phyloP scores from a whole-genome alignment of 2,113 vertebrate species.

The Rousettus leschenaultii region DNA sequence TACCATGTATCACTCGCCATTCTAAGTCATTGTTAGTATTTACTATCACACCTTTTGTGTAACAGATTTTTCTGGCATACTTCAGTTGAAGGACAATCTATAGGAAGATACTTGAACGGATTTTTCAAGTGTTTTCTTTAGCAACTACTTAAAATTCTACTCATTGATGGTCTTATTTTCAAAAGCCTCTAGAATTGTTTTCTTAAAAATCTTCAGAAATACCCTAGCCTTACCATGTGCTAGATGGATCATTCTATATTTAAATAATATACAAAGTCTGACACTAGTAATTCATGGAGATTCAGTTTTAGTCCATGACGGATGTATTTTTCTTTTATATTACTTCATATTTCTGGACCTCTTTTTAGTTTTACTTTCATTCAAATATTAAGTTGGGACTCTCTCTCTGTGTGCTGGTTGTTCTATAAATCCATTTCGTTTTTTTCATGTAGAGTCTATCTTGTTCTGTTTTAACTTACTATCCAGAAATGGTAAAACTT shows the following conservation, averaged over 20 bases:
- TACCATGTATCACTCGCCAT: background rate
- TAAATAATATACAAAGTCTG: background rate
- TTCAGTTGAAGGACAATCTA: background rate
- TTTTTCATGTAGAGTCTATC: slow-evolving; percentile 64
- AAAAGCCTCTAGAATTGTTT: background rate
- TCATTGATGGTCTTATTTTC: slow-evolving; percentile 1
- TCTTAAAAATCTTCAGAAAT: slow-evolving; percentile 10
- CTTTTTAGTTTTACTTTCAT: background rate
- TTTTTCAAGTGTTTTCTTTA: slow-evolving; percentile 21
- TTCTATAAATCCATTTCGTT: slow-evolving; percentile 45
- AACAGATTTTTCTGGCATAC: background rate
- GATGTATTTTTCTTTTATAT: background rate
- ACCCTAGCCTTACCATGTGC: background rate
- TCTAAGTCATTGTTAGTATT: background rate
- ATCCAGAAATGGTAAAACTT: slow-evolving; percentile 75
- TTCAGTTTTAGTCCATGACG: background rate
- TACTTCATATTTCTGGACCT: background rate
- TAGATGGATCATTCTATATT: background rate
- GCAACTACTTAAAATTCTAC: background rate
- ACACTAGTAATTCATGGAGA: background rate
- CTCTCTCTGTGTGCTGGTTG: background rate
- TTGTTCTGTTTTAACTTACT: slow-evolving; percentile 73
- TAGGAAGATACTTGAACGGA: background rate
- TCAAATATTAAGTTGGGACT: slow-evolving; percentile 31
- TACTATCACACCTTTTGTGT: background rate